Percentiles rank a stretch among this genome's conserved stretches.
Evolutionary conservation across 2,797 vertebrate genomes (phyloP).

Genomic region (Sebastiscus albofasciatus): DNA sequence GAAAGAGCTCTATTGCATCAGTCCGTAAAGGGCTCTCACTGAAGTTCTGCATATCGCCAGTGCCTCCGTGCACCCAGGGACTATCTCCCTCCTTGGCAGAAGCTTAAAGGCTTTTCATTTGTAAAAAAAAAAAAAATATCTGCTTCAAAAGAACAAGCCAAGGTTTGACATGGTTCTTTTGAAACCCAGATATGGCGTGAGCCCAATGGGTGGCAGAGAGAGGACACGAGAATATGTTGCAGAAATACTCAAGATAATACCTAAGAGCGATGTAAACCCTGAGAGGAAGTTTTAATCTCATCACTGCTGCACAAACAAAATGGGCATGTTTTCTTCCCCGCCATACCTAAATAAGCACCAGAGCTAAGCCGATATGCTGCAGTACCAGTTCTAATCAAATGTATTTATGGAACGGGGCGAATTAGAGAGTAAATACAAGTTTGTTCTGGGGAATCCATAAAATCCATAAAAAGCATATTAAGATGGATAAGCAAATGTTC

Average conservation of each 20-base stretch:
- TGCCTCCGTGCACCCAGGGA: not conserved
- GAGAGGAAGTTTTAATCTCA: constrained; percentile 23
- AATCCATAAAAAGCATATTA: constrained; percentile 19
- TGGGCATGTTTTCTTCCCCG: constrained; percentile 4
- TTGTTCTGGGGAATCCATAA: constrained; percentile 1
- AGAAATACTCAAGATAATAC: constrained; percentile 12
- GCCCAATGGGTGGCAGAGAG: not conserved
- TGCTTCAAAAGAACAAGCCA: constrained; percentile 19
- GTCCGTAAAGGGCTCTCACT: constrained; percentile 19
- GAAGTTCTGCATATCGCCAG: constrained; percentile 17
- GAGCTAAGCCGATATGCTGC: constrained; percentile 11
- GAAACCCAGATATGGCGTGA: not conserved
- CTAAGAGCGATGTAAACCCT: not conserved
- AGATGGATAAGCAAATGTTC: constrained; percentile 3
- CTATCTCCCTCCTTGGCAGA: not conserved
- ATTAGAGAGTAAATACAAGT: constrained; percentile 36
- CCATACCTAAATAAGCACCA: constrained; percentile 17
- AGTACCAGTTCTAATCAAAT: constrained; percentile 26
- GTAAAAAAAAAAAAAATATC: not conserved
- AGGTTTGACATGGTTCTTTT: constrained; percentile 8
- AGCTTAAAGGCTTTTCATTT: constrained; percentile 29
- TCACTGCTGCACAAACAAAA: constrained; percentile 29
- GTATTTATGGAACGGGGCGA: constrained; percentile 3
- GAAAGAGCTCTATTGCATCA: constrained; percentile 51
- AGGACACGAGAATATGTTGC: not conserved